phyloP scores from a whole-genome alignment of 2,888 invertebrate genomes.

The Eupithecia inturbata region DNA sequence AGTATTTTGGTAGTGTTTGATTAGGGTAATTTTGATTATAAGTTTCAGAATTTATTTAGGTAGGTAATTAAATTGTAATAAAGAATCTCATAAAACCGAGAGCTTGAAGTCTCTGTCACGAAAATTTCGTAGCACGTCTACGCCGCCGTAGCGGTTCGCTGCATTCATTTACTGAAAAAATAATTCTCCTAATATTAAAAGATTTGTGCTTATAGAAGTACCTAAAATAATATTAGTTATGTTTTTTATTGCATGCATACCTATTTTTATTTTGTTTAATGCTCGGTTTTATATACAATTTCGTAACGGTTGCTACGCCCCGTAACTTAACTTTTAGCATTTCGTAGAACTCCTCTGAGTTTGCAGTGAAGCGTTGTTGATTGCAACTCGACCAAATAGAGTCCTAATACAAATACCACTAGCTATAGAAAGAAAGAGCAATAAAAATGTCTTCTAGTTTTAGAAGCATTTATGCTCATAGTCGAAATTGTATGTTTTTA shows the following conservation, averaged over 20 bases:
- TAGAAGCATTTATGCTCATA: neutral
- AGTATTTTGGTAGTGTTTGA: too few species aligned
- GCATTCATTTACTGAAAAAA: neutral
- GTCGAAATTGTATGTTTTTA: neutral
- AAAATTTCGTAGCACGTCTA: neutral
- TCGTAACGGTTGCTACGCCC: constrained; percentile 26
- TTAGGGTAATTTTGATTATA: too few species aligned
- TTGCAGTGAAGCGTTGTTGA: neutral
- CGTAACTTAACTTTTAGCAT: constrained; percentile 16
- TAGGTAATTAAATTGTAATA: neutral
- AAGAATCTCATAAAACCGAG: neutral
- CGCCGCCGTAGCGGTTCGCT: neutral
- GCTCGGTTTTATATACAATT: neutral
- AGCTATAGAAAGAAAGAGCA: neutral
- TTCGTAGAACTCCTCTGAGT: constrained; percentile 12
- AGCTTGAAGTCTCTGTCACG: neutral
- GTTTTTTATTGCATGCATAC: neutral
- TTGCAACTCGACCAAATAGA: neutral
- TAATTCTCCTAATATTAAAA: neutral
- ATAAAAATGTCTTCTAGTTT: neutral
- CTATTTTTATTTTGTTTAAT: neutral
- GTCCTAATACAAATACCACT: neutral
- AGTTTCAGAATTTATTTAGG: neutral
- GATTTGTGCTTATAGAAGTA: neutral
- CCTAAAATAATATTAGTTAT: neutral